Evolutionary conservation across 2,113 vertebrate genomes (phyloP).

Genomic region (Galbula dea): DNA sequence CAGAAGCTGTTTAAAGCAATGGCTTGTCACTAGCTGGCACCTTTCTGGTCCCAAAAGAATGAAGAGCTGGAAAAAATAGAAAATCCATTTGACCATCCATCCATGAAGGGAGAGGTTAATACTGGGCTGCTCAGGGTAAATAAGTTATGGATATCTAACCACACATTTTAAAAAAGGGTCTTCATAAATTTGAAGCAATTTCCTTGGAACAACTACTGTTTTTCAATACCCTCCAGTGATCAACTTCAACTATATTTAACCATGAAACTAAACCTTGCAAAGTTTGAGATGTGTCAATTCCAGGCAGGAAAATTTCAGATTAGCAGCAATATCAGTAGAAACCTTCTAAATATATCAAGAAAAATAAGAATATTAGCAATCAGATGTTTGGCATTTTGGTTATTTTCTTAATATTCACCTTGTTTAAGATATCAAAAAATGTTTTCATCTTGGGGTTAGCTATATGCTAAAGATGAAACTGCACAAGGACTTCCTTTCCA

Average conservation of each 20-base stretch:
- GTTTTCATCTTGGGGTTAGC: neutral
- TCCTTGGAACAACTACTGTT: neutral
- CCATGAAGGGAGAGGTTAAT: slow-evolving; percentile 2
- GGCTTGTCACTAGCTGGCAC: neutral
- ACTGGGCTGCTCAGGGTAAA: neutral
- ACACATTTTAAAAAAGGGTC: neutral
- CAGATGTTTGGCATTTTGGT: neutral
- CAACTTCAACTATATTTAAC: neutral
- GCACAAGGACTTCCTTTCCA: neutral
- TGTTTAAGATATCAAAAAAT: neutral
- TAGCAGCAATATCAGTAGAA: neutral
- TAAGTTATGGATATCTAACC: neutral
- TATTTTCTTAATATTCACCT: neutral
- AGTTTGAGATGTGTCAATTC: neutral
- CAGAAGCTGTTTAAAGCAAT: neutral
- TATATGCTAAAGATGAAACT: neutral
- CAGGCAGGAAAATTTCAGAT: neutral
- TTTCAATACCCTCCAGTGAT: neutral
- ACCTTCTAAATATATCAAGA: neutral
- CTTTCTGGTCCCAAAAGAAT: neutral
- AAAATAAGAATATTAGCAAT: neutral
- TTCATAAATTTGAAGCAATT: neutral
- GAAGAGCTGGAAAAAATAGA: neutral
- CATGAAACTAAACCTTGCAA: neutral
- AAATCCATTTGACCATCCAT: slow-evolving; percentile 12